Percentiles rank a stretch among this genome's conserved stretches.
These are phyloP conservation scores for Ophiodon elongatus DNA, from an alignment of 2,113 vertebrate genomes.

Conservation along the genomic window DNA sequence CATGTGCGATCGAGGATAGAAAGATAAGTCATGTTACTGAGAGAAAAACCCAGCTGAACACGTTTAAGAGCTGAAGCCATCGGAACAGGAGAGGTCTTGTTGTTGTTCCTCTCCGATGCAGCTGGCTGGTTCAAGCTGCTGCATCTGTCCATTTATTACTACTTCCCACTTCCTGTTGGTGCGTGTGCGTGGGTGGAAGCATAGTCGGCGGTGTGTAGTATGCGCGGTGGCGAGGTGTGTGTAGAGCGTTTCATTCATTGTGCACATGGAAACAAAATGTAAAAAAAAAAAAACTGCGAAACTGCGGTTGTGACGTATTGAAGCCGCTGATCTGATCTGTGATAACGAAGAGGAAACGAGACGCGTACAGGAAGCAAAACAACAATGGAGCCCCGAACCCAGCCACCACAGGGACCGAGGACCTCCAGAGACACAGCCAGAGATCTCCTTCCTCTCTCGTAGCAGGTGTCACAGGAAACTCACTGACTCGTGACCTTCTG, in stretches of 20 bases:
- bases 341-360: not conserved
- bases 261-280: not conserved
- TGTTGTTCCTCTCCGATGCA: not conserved
- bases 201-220: not conserved
- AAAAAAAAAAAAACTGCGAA: conserved; percentile 8
- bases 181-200: not conserved
- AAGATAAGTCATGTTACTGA: conserved; percentile 3
- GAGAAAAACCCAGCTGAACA: not conserved
- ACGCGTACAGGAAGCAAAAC: conserved; percentile 67
- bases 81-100: conserved; percentile 4
- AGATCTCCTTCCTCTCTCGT: too few relatives aligned
- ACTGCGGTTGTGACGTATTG: conserved; percentile 1
- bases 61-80: not conserved
- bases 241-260: not conserved
- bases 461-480: conserved; percentile 39
- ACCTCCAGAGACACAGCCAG: conserved; percentile 22
- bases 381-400: not conserved
- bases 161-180: conserved; percentile 53
- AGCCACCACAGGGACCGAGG: not conserved
- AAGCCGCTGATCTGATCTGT: too few relatives aligned
- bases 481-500: conserved; percentile 24
- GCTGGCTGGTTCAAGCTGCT: not conserved
- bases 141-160: conserved; percentile 26
- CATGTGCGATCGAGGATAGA: not conserved
- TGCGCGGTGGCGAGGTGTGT: not conserved